Evolutionary conservation across 2,797 vertebrate genomes (phyloP), one percentile per base, ranked within the genome.

Genomic region (Hydrophis major): DNA sequence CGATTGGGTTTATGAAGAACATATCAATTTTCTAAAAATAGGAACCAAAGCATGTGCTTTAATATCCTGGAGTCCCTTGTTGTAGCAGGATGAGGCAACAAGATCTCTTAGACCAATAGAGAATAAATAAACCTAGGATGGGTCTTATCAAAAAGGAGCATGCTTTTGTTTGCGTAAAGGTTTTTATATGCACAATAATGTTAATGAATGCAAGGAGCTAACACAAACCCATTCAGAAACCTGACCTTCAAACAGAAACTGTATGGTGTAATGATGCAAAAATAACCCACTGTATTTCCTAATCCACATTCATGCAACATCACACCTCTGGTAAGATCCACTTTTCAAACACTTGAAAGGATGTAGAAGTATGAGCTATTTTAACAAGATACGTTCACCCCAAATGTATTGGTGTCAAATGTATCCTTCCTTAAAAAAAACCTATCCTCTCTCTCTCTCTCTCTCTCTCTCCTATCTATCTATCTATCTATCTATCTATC

Each of bases 341-440:
- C 32, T 42, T 56, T 90, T 50, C 47, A 55, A 86, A 66, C 59
- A 92, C 18, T 22, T 90, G 88, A 83, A 57, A 93, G n/a, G 16
- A 66, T 87, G 88, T 86, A 93, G 74, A 93, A 37, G 22, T 37
- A 93, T 87, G 27, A 93, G 60, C 32, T 90, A 90, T 66, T 93
- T 87, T 90, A 90, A 90, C 32, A 37, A 90, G 89, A 90, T 69
- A 69, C 56, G 89, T 90, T 11, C 50, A 32, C 57, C 78, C 83
- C 78, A 66, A 18, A 69, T 66, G n/a, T 69, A 87, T 87, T 53
- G 22, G 60, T 93, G 88, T 87, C 60, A 63, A 25, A 60, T 37
- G 37, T 53, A 37, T 87, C n/a, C 83, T 32, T 63, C 78, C 61
- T 50, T 42, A 53, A 55, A 90, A 47, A 57, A 83, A 42, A 53